Evolutionary conservation across 2,113 vertebrate genomes (phyloP).

Genomic region (Lycaon pictus): DNA sequence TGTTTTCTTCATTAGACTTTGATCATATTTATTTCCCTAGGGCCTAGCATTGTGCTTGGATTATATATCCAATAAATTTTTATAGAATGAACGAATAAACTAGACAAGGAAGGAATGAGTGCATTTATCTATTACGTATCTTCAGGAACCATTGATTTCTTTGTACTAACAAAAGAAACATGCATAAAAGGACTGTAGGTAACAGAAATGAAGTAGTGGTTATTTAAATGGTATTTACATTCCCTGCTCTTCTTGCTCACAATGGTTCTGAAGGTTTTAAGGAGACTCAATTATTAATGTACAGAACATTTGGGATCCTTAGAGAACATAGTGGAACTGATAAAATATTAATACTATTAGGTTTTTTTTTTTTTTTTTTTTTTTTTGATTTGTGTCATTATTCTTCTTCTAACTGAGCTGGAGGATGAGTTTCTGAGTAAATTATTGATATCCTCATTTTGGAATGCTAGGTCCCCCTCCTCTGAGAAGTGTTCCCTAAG

Average conservation of each 20-base stretch:
- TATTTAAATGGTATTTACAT: background rate
- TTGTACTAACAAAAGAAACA: slow-evolving; percentile 1
- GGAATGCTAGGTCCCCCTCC: background rate
- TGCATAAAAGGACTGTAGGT: background rate
- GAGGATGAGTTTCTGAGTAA: slow-evolving; percentile 58
- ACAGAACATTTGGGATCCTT: slow-evolving; percentile 50
- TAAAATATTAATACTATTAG: slow-evolving; percentile 72
- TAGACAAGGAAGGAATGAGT: background rate
- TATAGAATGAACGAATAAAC: background rate
- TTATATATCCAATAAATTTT: slow-evolving; percentile 39
- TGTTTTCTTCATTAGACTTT: background rate
- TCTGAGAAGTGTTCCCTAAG: background rate
- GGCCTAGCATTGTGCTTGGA: background rate
- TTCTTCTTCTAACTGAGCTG: slow-evolving; percentile 69
- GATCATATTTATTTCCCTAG: background rate
- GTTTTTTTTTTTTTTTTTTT: slow-evolving; percentile 9
- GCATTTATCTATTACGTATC: background rate
- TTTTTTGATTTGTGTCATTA: slow-evolving; percentile 72
- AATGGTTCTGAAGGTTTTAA: slow-evolving; percentile 52
- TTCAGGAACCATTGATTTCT: background rate
- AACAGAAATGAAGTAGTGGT: background rate
- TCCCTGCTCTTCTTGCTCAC: background rate
- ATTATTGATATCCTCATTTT: slow-evolving; percentile 63
- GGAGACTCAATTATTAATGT: slow-evolving; percentile 79
- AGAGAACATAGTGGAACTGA: slow-evolving; percentile 59